Percentiles rank a stretch among this genome's conserved stretches.
phyloP scores from a whole-genome alignment of 92 coral and sea anemone species.

The Palythoa caribaeorum region DNA sequence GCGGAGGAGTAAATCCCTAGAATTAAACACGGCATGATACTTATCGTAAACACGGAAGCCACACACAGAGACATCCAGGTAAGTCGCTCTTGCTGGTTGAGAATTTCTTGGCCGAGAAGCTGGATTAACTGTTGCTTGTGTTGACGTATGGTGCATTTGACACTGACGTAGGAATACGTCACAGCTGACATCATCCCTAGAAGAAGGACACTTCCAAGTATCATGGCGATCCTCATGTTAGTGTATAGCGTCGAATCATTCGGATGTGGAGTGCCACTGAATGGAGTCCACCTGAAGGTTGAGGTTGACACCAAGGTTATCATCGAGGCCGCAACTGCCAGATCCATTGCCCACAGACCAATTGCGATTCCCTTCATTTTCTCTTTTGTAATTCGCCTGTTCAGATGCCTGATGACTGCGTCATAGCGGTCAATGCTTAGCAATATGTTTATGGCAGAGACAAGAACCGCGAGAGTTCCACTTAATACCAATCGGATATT shows the following conservation, averaged over 20 bases:
- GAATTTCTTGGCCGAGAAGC: constrained; percentile 13
- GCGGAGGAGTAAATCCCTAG: neutral
- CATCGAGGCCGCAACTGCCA: neutral
- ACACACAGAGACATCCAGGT: constrained; percentile 13
- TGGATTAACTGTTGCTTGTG: constrained; percentile 29
- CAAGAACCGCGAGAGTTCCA: neutral
- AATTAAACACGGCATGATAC: neutral
- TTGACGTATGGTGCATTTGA: constrained; percentile 4
- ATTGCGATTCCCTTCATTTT: constrained; percentile 14
- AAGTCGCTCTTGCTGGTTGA: neutral
- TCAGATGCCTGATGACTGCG: constrained; percentile 6
- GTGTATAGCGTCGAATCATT: neutral
- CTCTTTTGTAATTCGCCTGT: constrained; percentile 23
- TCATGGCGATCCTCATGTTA: neutral
- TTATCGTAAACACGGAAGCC: neutral
- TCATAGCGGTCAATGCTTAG: constrained; percentile 32
- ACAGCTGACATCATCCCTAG: neutral
- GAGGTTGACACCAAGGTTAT: constrained; percentile 30
- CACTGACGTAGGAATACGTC: constrained; percentile 11
- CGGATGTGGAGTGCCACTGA: neutral
- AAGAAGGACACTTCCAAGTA: neutral
- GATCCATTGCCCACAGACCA: constrained; percentile 8
- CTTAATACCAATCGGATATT: constrained; percentile 12
- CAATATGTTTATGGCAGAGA: neutral
- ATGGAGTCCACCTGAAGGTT: constrained; percentile 3